phyloP scores from a whole-genome alignment of 64 coral and sea anemone species.

The Pocillopora damicornis region DNA sequence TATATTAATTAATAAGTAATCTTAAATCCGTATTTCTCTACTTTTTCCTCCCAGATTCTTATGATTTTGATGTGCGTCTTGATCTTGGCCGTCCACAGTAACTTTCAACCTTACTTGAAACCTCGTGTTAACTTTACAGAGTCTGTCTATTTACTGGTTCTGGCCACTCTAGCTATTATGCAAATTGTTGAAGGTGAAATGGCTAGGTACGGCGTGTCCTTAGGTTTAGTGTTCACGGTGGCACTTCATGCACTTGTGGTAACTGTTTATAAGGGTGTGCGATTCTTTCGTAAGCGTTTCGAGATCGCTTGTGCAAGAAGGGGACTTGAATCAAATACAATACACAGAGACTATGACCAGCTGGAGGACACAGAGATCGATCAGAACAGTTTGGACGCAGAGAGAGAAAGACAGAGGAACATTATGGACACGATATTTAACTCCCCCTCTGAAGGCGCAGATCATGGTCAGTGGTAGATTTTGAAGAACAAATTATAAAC shows the following conservation, averaged over 20 bases:
- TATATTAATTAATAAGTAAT: no score
- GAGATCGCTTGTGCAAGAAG: neutral
- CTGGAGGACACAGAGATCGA: slow-evolving; percentile 28
- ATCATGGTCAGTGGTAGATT: neutral
- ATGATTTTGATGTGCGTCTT: slow-evolving; percentile 60
- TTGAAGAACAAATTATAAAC: neutral
- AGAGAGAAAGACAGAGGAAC: slow-evolving; percentile 26
- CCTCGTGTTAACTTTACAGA: slow-evolving; percentile 34
- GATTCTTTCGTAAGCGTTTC: slow-evolving; percentile 35
- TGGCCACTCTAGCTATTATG: slow-evolving; percentile 45
- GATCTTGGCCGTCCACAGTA: slow-evolving; percentile 52
- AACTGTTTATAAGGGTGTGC: slow-evolving; percentile 13
- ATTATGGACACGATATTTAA: slow-evolving; percentile 46
- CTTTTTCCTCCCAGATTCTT: slow-evolving; percentile 27
- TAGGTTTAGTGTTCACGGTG: slow-evolving; percentile 17
- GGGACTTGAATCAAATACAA: neutral
- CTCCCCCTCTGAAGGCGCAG: neutral
- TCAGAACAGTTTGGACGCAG: neutral
- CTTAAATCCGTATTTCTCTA: no score
- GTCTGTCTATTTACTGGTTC: slow-evolving; percentile 41
- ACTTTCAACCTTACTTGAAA: slow-evolving; percentile 49
- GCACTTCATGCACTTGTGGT: slow-evolving; percentile 42
- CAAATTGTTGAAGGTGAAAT: slow-evolving; percentile 14
- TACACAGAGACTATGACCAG: slow-evolving; percentile 2
- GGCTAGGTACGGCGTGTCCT: neutral